These are phyloP conservation scores for Gymnocheta viridis DNA, from an alignment of 2,888 invertebrate species.

Conservation along the genomic window DNA sequence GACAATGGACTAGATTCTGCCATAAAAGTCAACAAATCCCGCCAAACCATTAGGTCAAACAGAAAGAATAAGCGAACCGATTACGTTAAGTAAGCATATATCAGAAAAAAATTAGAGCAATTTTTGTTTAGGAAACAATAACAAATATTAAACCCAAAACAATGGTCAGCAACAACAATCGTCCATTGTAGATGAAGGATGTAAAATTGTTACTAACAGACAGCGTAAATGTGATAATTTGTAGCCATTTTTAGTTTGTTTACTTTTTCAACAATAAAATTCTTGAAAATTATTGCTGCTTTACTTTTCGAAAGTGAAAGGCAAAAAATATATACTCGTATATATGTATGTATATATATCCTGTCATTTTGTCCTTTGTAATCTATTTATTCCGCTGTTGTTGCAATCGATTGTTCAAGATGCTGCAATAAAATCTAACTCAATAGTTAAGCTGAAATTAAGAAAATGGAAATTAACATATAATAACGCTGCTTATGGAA, in stretches of 20 bases:
- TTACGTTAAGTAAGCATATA: conserved; percentile 58
- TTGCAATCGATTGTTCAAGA: conserved; percentile 78
- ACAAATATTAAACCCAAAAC: neutral
- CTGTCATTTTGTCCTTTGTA: conserved; percentile 37
- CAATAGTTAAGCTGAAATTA: conserved; percentile 66
- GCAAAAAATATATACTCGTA: too few relatives aligned
- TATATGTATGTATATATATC: too few relatives aligned
- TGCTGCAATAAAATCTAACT: conserved; percentile 81
- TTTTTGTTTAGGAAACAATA: conserved; percentile 12
- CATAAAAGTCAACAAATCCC: conserved; percentile 62
- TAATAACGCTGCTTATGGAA: conserved; percentile 78
- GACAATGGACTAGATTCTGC: conserved; percentile 48
- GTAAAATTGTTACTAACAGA: neutral
- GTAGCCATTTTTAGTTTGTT: conserved; percentile 38
- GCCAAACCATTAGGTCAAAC: conserved; percentile 15
- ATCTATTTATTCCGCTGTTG: conserved; percentile 48
- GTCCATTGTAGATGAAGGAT: neutral
- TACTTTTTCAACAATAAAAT: conserved; percentile 52
- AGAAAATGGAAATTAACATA: conserved; percentile 76
- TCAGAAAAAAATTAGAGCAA: conserved; percentile 50
- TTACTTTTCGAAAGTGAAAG: conserved; percentile 51
- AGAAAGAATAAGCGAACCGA: conserved; percentile 48
- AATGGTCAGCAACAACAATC: neutral
- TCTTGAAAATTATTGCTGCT: conserved; percentile 49
- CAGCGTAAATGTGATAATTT: conserved; percentile 39